Evolutionary conservation across 2,113 vertebrate genomes (phyloP).

Genomic region (Nibea coibor): DNA sequence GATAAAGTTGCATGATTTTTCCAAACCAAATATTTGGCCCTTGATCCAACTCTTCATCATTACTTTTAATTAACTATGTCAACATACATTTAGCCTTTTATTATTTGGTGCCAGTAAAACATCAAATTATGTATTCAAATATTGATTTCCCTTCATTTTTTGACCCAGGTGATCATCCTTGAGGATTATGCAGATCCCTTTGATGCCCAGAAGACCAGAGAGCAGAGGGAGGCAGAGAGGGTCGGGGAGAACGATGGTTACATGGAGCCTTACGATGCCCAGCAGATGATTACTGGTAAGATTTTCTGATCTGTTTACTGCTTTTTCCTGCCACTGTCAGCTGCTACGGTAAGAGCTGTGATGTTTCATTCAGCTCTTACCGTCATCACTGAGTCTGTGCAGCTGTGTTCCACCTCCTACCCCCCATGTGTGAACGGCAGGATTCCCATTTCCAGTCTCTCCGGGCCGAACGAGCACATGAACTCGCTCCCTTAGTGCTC

Average conservation of each 20-base stretch:
- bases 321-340: not conserved
- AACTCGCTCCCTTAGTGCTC: conserved; percentile 52
- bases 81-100: not conserved
- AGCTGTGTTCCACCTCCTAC: not conserved
- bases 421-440: conserved; percentile 29
- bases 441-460: conserved; percentile 49
- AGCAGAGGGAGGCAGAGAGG: conserved; percentile 87
- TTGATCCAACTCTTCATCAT: no score
- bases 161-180: conserved; percentile 87
- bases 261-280: conserved; percentile 93
- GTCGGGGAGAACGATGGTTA: conserved; percentile 90
- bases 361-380: not conserved
- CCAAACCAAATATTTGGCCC: not conserved
- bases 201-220: conserved; percentile 88
- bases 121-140: not conserved
- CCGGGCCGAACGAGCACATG: conserved; percentile 31
- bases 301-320: not conserved
- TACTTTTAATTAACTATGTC: not conserved
- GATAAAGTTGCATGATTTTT: no score
- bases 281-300: conserved; percentile 93
- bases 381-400: not conserved
- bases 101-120: not conserved
- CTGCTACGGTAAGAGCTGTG: not conserved
- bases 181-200: conserved; percentile 93
- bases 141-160: conserved; percentile 8